Evolutionary conservation across 2,888 invertebrate genomes (phyloP).

Genomic region (Caenorhabditis sulstoni): DNA sequence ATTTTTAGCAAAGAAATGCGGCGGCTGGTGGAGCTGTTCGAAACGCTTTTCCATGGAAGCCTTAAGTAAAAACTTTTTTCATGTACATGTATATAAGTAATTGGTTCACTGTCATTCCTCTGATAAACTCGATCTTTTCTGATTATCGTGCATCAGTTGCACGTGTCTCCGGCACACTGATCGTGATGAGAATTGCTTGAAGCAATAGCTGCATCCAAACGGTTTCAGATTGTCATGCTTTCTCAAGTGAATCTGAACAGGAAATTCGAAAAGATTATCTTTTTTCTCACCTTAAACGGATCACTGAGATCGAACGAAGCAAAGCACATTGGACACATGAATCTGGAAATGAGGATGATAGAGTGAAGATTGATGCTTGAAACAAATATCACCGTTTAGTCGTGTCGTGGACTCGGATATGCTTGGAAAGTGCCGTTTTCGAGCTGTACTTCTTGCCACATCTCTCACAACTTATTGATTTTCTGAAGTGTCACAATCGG

Average conservation of each 20-base stretch:
- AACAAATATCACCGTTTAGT: conserved; percentile 31
- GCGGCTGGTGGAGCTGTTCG: conserved; percentile 75
- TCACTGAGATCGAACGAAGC: conserved; percentile 59
- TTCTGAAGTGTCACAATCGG: conserved; percentile 25
- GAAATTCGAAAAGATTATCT: not conserved
- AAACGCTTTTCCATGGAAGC: conserved; percentile 69
- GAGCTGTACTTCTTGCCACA: conserved; percentile 60
- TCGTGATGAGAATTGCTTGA: conserved; percentile 58
- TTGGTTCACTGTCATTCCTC: not conserved
- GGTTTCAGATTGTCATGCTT: conserved; percentile 61
- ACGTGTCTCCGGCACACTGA: conserved; percentile 55
- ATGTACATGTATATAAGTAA: not conserved
- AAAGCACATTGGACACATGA: conserved; percentile 56
- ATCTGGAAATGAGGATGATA: conserved; percentile 46
- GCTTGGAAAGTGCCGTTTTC: conserved; percentile 45
- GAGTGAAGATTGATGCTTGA: no score
- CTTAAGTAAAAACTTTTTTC: conserved; percentile 36
- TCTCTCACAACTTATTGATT: conserved; percentile 45
- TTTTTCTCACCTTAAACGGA: conserved; percentile 56
- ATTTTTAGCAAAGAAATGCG: conserved; percentile 75
- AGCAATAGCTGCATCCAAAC: conserved; percentile 59
- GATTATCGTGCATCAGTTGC: conserved; percentile 37
- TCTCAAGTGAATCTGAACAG: conserved; percentile 37
- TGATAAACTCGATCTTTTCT: conserved; percentile 2
- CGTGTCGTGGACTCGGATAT: conserved; percentile 41